Percentiles rank a stretch among this genome's conserved stretches.
Evolutionary conservation across 1,140 invertebrate species (phyloP).

Genomic region (Cyrtorhinus lividipennis): DNA sequence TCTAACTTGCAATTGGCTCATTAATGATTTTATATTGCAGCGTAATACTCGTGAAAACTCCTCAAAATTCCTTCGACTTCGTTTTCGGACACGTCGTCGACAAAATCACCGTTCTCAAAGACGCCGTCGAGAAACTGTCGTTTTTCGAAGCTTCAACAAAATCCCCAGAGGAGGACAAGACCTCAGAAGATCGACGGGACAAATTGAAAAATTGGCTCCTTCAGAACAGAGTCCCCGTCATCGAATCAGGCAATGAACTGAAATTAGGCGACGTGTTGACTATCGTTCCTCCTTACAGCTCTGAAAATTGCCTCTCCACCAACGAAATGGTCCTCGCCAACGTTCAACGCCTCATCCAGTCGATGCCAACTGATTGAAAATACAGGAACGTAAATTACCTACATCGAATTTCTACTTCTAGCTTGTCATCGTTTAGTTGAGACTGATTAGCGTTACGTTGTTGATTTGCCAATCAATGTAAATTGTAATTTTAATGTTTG

Average conservation of each 20-base stretch:
- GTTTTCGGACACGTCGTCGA: not conserved
- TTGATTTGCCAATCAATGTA: too few species aligned
- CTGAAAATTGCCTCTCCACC: constrained; percentile 27
- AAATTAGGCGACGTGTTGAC: constrained; percentile 27
- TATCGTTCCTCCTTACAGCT: constrained; percentile 28
- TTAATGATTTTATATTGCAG: not conserved
- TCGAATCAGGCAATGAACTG: constrained; percentile 26
- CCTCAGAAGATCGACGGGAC: not conserved
- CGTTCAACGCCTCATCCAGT: constrained; percentile 26
- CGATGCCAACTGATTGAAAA: constrained; percentile 24
- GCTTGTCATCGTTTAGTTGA: not conserved
- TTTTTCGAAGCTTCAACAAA: not conserved
- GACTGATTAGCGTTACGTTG: constrained; percentile 2
- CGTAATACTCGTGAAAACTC: not conserved
- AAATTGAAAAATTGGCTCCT: constrained; percentile 27
- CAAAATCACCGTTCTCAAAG: constrained; percentile 3
- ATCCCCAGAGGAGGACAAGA: not conserved
- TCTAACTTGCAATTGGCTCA: too few species aligned
- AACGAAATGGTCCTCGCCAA: constrained; percentile 29
- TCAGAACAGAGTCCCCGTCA: constrained; percentile 27
- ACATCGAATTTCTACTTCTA: not conserved
- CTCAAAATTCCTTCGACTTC: not conserved
- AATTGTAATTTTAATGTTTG: too few species aligned
- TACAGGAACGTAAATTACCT: too few species aligned
- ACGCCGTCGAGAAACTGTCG: not conserved